These are phyloP conservation scores for Pelusios castaneus DNA, from an alignment of 2,113 vertebrate genomes.

Conservation along the genomic window DNA sequence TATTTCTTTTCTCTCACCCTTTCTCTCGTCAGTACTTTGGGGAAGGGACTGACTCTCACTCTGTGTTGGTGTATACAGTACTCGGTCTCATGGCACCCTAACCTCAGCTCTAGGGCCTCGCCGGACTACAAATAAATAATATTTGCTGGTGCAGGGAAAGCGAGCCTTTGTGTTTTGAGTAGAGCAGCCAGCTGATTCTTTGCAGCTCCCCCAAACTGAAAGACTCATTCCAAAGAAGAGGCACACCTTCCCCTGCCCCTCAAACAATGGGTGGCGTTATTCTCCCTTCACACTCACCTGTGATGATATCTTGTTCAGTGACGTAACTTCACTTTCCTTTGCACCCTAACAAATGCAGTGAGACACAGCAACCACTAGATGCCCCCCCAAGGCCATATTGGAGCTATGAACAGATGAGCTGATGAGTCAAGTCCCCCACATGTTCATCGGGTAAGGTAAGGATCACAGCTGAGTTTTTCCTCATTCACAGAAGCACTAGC, in stretches of 20 bases:
- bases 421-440: background rate
- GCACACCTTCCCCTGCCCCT: background rate
- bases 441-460: background rate
- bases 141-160: background rate
- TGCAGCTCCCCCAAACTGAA: accelerated
- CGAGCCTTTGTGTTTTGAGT: accelerated
- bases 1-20: background rate
- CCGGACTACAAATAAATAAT: background rate
- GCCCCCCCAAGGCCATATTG: slow-evolving; percentile 44
- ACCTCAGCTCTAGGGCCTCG: background rate
- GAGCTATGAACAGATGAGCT: background rate
- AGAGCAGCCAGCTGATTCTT: accelerated
- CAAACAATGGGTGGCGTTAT: background rate
- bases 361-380: slow-evolving; percentile 43
- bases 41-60: background rate
- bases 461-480: background rate
- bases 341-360: background rate
- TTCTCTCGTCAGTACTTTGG: background rate
- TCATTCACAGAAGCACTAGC: background rate
- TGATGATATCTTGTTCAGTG: background rate
- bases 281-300: background rate
- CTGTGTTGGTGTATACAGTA: background rate
- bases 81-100: background rate
- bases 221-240: background rate
- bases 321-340: background rate